Evolutionary conservation across 2,888 invertebrate genomes (phyloP).

Genomic region (Macrophya annulata): DNA sequence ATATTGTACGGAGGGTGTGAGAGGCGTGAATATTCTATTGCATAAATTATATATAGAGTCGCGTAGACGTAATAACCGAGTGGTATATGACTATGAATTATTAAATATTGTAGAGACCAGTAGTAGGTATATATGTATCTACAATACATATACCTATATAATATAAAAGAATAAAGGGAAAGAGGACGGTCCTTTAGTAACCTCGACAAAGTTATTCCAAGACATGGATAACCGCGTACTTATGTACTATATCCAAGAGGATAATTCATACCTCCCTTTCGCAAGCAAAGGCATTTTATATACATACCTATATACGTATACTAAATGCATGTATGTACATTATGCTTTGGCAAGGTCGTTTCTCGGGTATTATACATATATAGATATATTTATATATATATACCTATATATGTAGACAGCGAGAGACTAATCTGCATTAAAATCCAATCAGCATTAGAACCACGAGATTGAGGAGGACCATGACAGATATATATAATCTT

Average conservation of each 20-base stretch:
- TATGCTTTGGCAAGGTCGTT: background rate
- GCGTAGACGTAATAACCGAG: background rate
- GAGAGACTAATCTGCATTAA: slow-evolving; percentile 65
- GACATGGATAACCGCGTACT: slow-evolving; percentile 19
- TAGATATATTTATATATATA: no score
- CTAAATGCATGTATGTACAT: background rate
- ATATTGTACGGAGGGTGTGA: background rate
- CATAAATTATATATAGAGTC: background rate
- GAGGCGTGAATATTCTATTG: slow-evolving; percentile 14
- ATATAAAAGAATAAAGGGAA: background rate
- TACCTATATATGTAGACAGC: background rate
- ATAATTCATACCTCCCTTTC: background rate
- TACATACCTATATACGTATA: background rate
- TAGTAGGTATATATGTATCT: no score
- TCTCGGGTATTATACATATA: background rate
- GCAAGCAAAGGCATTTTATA: background rate
- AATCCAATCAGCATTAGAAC: slow-evolving; percentile 65
- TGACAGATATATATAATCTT: background rate
- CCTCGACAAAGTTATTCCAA: slow-evolving; percentile 11
- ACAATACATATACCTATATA: no score
- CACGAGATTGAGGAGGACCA: background rate
- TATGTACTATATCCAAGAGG: background rate
- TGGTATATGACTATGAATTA: slow-evolving; percentile 8
- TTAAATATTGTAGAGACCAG: background rate
- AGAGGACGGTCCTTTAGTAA: background rate